Evolutionary conservation across 2,888 invertebrate genomes (phyloP).

Genomic region (Sminthurinus aureus): DNA sequence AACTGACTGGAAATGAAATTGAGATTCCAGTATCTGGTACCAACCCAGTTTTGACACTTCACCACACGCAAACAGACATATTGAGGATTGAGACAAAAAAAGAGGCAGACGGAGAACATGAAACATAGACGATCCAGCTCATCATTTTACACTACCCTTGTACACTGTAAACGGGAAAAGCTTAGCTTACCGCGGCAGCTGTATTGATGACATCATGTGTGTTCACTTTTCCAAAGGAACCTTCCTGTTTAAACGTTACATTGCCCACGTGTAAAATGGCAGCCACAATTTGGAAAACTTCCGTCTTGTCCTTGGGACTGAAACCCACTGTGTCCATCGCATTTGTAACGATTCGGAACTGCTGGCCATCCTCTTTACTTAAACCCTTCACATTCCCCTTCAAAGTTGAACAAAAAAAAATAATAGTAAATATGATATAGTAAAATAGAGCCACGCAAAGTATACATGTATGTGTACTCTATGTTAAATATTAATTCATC

Average conservation of each 20-base stretch:
- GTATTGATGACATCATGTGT: constrained; percentile 72
- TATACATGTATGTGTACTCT: too few relatives aligned
- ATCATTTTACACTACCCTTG: too few relatives aligned
- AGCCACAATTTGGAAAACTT: constrained; percentile 83
- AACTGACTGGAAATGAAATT: too few relatives aligned
- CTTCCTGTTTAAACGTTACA: constrained; percentile 78
- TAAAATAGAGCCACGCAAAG: background rate
- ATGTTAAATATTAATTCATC: too few relatives aligned
- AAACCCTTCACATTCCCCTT: constrained; percentile 49
- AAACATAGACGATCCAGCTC: too few relatives aligned
- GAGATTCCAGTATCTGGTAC: too few relatives aligned
- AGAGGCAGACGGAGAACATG: too few relatives aligned
- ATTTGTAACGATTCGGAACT: constrained; percentile 74
- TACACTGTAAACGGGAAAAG: too few relatives aligned
- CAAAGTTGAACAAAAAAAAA: constrained; percentile 5
- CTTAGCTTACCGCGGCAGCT: constrained; percentile 71
- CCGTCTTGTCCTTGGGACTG: constrained; percentile 73
- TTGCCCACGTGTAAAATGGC: constrained; percentile 87
- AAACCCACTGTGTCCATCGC: constrained; percentile 84
- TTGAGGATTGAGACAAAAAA: too few relatives aligned
- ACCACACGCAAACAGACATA: too few relatives aligned
- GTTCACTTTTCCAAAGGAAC: constrained; percentile 74
- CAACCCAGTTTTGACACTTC: too few relatives aligned
- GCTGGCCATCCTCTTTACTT: constrained; percentile 69
- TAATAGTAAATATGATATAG: background rate